Percentiles rank a stretch among this genome's conserved stretches.
phyloP scores from a whole-genome alignment of 2,888 invertebrate genomes.

The Rhabditophanes sp. region DNA sequence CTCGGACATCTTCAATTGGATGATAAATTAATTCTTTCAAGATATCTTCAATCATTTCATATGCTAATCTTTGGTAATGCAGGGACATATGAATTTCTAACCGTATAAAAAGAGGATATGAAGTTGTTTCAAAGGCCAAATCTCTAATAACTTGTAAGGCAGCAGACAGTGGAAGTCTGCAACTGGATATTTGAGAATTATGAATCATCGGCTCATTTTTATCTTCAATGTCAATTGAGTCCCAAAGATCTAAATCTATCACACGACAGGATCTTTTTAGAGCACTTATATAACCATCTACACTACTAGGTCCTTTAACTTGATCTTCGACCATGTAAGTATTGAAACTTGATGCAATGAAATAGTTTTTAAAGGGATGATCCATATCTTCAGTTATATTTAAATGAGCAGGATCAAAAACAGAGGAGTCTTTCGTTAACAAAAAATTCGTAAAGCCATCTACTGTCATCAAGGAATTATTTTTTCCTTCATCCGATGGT shows the following conservation, averaged over 20 bases:
- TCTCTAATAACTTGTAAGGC: slow-evolving; percentile 48
- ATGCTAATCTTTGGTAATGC: slow-evolving; percentile 47
- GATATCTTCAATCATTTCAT: slow-evolving; percentile 40
- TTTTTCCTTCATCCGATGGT: slow-evolving; percentile 50
- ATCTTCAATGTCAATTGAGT: slow-evolving; percentile 45
- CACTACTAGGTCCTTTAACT: slow-evolving; percentile 49
- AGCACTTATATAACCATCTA: slow-evolving; percentile 50
- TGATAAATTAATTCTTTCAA: slow-evolving; percentile 43
- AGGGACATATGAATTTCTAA: slow-evolving; percentile 49
- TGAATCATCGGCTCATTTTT: slow-evolving; percentile 49
- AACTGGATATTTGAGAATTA: slow-evolving; percentile 51
- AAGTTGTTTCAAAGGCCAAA: slow-evolving; percentile 47
- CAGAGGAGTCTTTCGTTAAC: slow-evolving; percentile 48
- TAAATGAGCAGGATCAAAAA: slow-evolving; percentile 49
- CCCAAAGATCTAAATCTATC: slow-evolving; percentile 52
- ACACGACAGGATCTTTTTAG: slow-evolving; percentile 50
- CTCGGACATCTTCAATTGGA: slow-evolving; percentile 16
- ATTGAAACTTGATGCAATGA: slow-evolving; percentile 50
- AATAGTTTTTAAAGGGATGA: slow-evolving; percentile 50
- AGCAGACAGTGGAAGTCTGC: slow-evolving; percentile 46
- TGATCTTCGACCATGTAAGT: slow-evolving; percentile 50
- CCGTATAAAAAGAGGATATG: slow-evolving; percentile 49
- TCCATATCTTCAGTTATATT: slow-evolving; percentile 51
- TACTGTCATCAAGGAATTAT: slow-evolving; percentile 50
- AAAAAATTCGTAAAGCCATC: slow-evolving; percentile 49